Evolutionary conservation across 2,113 vertebrate species (phyloP).

Genomic region (Cebus imitator): DNA sequence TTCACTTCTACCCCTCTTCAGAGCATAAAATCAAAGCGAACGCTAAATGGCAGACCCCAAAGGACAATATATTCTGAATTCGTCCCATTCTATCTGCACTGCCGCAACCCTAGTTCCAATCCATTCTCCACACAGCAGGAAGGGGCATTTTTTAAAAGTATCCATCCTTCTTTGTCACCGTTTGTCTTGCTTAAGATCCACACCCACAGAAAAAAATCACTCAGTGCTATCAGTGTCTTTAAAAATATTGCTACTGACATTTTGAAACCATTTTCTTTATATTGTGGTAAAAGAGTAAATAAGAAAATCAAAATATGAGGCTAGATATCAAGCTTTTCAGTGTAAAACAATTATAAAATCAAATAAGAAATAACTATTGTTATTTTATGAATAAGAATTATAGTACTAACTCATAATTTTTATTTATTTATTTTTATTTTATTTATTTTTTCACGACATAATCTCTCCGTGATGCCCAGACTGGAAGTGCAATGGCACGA

Average conservation of each 20-base stretch:
- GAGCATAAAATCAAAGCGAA: background rate
- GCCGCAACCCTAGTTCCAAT: background rate
- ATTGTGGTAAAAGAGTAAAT: background rate
- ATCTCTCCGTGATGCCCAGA: too few relatives aligned
- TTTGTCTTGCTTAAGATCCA: background rate
- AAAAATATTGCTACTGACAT: conserved; percentile 10
- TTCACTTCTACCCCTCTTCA: background rate
- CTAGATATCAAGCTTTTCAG: background rate
- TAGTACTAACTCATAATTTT: background rate
- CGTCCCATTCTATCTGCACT: background rate
- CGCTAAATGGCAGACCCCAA: background rate
- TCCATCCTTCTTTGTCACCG: background rate
- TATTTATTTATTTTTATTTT: too few relatives aligned
- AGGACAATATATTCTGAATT: background rate
- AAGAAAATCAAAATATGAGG: background rate
- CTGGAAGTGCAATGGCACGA: too few relatives aligned
- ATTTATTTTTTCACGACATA: too few relatives aligned
- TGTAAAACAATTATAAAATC: conserved; percentile 10
- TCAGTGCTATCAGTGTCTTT: background rate
- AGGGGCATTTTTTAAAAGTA: background rate
- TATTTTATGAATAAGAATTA: background rate
- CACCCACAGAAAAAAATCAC: background rate
- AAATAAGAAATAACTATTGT: background rate
- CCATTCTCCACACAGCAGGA: background rate
- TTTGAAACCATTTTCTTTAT: background rate